phyloP scores from a whole-genome alignment of 2,888 invertebrate species.

The Cyrtodaria siliqua region DNA sequence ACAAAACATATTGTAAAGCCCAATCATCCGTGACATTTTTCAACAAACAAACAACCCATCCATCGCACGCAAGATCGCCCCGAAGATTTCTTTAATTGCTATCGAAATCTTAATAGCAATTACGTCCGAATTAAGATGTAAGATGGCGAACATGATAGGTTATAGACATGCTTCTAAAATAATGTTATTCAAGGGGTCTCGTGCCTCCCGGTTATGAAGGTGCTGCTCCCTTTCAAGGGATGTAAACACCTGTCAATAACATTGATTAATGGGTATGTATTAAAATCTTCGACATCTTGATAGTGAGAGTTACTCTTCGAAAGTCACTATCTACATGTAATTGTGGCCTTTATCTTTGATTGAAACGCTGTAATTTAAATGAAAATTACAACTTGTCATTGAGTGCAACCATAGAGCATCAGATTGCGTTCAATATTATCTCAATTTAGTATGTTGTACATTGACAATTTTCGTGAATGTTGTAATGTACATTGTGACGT shows the following conservation, averaged over 20 bases:
- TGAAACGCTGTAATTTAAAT: too few species aligned
- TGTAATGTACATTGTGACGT: too few species aligned
- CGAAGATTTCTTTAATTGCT: constrained; percentile 45
- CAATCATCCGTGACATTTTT: constrained; percentile 13
- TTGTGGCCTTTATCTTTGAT: too few species aligned
- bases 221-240: constrained; percentile 12
- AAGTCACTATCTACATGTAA: too few species aligned
- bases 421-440: too few species aligned
- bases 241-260: constrained; percentile 20
- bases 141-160: constrained; percentile 16
- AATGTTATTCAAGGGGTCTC: not conserved
- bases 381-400: too few species aligned
- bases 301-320: too few species aligned
- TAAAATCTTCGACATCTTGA: too few species aligned
- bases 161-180: constrained; percentile 20
- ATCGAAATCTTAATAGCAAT: constrained; percentile 47
- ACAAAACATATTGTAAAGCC: constrained; percentile 2
- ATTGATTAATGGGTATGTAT: constrained; percentile 30
- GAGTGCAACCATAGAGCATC: too few species aligned
- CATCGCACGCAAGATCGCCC: constrained; percentile 4
- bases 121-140: constrained; percentile 50
- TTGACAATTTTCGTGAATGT: too few species aligned
- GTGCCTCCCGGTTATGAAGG: constrained; percentile 15
- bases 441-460: too few species aligned
- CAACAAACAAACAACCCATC: not conserved